Percentiles rank a stretch among this genome's conserved stretches.
Conservation (phyloP, 2,113 vertebrate genomes). For the Sigmodon hispidus region DNA sequence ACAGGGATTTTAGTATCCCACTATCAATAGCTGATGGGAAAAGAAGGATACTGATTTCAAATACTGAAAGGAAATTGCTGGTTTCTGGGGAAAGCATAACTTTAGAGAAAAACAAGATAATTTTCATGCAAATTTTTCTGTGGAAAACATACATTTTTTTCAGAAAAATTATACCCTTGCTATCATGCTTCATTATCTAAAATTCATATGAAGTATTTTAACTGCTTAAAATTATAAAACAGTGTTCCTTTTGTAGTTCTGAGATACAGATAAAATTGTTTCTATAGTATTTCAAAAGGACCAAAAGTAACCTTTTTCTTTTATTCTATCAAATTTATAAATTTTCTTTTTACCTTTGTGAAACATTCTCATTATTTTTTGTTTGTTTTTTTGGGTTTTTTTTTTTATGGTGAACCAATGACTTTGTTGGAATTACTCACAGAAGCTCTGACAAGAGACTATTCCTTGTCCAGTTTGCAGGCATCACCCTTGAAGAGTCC, state of each 20-base stretch:
- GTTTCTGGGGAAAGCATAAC: conserved; percentile 57
- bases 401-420: neutral
- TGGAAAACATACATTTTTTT: conserved; percentile 58
- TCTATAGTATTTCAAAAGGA: conserved; percentile 25
- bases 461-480: neutral
- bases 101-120: conserved; percentile 63
- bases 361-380: neutral
- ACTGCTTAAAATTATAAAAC: conserved; percentile 42
- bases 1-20: neutral
- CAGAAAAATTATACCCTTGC: conserved; percentile 65
- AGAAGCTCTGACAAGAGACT: fast-evolving
- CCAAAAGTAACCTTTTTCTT: neutral
- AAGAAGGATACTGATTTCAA: conserved; percentile 62
- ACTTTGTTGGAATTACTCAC: neutral
- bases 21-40: conserved; percentile 38
- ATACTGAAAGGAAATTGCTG: conserved; percentile 61
- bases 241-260: conserved; percentile 48
- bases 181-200: conserved; percentile 39
- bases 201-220: conserved; percentile 38
- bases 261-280: conserved; percentile 39
- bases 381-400: too few relatives aligned
- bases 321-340: neutral
- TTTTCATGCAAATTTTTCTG: conserved; percentile 64
- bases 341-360: neutral
- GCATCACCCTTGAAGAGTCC: neutral